A percentile compares a stretch with the other conserved stretches of the same genome.
Conservation (phyloP, 2,113 vertebrate genomes). For the Dasyornis broadbenti region DNA sequence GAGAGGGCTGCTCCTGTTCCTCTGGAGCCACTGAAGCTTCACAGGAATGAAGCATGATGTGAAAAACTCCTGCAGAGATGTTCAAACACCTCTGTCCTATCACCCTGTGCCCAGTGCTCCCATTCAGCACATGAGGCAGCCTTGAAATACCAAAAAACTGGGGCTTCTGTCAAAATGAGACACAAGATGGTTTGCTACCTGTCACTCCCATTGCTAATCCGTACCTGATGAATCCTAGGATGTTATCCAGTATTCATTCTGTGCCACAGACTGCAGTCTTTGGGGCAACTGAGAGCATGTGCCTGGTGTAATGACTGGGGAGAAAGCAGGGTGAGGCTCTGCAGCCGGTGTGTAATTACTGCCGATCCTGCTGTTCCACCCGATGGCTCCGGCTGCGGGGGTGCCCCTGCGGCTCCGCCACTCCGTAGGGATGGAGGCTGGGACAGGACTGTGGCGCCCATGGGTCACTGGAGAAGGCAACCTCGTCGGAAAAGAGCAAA, state of each 20-base stretch:
- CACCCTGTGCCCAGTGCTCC: not conserved
- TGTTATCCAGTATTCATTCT: not conserved
- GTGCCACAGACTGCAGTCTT: not conserved
- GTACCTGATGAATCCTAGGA: not conserved
- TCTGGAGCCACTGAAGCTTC: not conserved
- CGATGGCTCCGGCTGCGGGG: not conserved
- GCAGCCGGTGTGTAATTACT: not conserved
- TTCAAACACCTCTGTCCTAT: not conserved
- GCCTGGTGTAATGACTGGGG: not conserved
- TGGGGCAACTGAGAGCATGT: fast-evolving
- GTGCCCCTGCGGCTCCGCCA: fast-evolving
- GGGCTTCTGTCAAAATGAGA: not conserved
- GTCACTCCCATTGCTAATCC: not conserved
- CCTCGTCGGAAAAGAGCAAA: not conserved
- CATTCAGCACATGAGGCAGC: not conserved
- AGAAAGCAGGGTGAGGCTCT: not conserved
- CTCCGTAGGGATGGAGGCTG: not conserved
- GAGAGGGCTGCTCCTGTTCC: not conserved
- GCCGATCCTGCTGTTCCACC: not conserved
- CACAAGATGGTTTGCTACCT: not conserved
- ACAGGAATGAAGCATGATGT: not conserved
- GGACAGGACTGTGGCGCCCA: fast-evolving
- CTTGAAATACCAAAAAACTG: not conserved
- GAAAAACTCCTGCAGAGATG: not conserved
- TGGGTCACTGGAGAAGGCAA: not conserved